Conservation (phyloP, 2,113 vertebrate genomes). For the Rhinichthys klamathensis region DNA sequence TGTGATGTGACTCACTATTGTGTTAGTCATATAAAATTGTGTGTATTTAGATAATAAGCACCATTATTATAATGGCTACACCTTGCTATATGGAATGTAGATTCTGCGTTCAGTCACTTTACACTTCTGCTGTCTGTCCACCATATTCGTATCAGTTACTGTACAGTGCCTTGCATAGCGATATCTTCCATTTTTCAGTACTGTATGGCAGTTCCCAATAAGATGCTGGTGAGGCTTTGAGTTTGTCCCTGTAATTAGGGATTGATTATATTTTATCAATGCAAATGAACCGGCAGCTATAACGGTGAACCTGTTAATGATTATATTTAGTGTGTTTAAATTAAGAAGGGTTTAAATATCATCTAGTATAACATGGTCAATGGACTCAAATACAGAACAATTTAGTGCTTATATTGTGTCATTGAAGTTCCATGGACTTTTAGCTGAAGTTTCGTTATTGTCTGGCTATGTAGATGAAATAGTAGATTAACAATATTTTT, state of each 20-base stretch:
- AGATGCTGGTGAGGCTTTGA: conserved; percentile 37
- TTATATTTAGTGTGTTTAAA: conserved; percentile 5
- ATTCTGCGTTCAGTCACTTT: background rate
- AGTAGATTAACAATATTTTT: background rate
- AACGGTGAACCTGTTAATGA: background rate
- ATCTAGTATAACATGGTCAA: background rate
- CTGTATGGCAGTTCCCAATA: background rate
- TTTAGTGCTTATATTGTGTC: background rate
- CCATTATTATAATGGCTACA: background rate
- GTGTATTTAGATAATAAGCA: background rate
- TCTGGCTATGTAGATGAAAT: background rate
- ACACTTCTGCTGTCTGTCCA: background rate
- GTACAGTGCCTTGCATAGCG: conserved; percentile 8
- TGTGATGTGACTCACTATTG: background rate
- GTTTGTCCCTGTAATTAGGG: background rate
- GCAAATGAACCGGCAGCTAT: conserved; percentile 36
- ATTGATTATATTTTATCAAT: conserved; percentile 2
- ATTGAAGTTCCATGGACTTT: background rate
- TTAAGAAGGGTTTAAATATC: background rate
- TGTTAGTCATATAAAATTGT: background rate
- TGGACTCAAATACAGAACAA: background rate
- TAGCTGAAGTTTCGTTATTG: background rate
- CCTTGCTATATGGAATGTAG: conserved; percentile 16
- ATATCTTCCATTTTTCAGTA: background rate
- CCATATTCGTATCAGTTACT: conserved; percentile 9